Base-by-base conservation (phyloP, 2,113 vertebrate genomes). In the Ploceus nigricollis region DNA sequence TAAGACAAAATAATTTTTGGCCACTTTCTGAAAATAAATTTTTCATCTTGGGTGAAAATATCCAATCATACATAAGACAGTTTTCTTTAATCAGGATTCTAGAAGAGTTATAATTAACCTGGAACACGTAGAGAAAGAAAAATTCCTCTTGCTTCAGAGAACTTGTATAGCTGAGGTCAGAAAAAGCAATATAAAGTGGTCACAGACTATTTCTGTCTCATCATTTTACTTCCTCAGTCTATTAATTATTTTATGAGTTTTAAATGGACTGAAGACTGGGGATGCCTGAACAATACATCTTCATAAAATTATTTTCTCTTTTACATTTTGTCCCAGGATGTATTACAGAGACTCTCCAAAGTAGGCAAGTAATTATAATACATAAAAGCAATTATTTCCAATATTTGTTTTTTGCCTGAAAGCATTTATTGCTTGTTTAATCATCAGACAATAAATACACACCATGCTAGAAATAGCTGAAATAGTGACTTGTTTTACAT, bases 201-300 rank as follows among this genome's bases (percentile, higher is more conserved):
- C 39, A 82, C 40, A 87, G 31, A 60, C 31, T 77, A 64, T 33
- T 94, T 94, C 54, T 60, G 35, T 75, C 44, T 89, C 57, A 82
- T 60, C 61, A 68, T 3, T 84, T 93, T 93, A 44, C 17, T 76
- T 91, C 27, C 64, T 84, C 56, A 73, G 50, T 35, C 76, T 86
- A 33, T 80, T 70, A 93, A 82, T 88, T 77, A 82, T 64, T 93
- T 90, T 50, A 83, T 78, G 68, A 79, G 47, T 75, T 90, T 86
- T 45, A 94, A 94, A 90, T 61, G 24, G 15, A 83, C 39, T 58
- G 48, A 90, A 51, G 40, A 21, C 13, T 69, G 61, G 15, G 25
- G 28, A 93, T 76, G 37, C 30, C 47, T 72, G 42, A 87, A 93
- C 44, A 93, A 82, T 31, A 8, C 31, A 82, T 69, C 70, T 76